Percentiles rank a stretch among this genome's conserved stretches.
phyloP scores from a whole-genome alignment of 1,140 invertebrate genomes.

The Eurytemora carolleeae region DNA sequence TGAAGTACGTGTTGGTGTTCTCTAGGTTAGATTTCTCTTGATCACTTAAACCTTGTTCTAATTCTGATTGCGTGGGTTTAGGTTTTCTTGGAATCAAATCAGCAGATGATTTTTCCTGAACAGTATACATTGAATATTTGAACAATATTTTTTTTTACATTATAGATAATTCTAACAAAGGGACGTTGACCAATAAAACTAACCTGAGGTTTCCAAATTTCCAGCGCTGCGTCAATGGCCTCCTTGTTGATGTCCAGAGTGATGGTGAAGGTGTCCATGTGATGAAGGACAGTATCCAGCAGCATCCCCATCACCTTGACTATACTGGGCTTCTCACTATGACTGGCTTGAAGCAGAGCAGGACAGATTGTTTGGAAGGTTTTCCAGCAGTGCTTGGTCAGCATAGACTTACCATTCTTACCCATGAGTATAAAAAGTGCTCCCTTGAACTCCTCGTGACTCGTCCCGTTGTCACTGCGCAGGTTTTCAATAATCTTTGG shows the following conservation, averaged over 20 bases:
- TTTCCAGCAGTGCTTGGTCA: conserved; percentile 30
- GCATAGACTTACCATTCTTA: conserved; percentile 24
- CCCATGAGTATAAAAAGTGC: conserved; percentile 30
- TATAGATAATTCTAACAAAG: no score
- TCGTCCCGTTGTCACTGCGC: conserved; percentile 20
- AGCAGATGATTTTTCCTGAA: no score
- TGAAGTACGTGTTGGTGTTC: no score
- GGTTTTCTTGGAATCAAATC: no score
- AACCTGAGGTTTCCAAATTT: no score
- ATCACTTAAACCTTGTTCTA: no score
- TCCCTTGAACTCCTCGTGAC: conserved; percentile 35
- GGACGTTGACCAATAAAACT: no score
- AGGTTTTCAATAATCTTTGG: conserved; percentile 27
- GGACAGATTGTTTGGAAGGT: conserved; percentile 22
- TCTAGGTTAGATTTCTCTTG: no score
- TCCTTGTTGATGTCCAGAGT: neutral
- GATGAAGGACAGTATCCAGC: conserved; percentile 23
- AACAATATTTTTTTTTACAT: no score
- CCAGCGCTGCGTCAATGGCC: neutral
- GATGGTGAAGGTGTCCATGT: neutral
- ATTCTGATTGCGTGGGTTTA: no score
- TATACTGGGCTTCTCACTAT: conserved; percentile 32
- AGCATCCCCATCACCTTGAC: conserved; percentile 30
- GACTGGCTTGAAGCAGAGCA: neutral
- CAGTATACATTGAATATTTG: no score